A percentile compares a stretch with the other conserved stretches of the same genome.
Conservation (phyloP, 2,888 invertebrate species). For the Venusia cambrica region DNA sequence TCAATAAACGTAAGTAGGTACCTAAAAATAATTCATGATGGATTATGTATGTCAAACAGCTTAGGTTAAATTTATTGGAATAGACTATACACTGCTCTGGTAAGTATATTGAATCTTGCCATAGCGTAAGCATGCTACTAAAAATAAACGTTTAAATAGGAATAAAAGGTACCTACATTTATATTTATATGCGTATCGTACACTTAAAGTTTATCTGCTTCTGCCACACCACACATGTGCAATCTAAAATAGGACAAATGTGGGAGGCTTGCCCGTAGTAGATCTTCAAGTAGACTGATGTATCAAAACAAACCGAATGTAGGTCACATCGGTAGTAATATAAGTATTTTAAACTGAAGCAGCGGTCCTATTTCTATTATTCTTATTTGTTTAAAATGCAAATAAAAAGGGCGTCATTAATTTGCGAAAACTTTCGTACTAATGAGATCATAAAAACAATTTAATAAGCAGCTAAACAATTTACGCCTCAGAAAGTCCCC, state of each 20-base stretch:
- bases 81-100: too few species aligned
- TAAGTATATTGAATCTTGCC: too few species aligned
- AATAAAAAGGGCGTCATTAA: slow-evolving; percentile 4
- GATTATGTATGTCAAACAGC: too few species aligned
- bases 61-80: too few species aligned
- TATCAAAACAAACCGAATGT: slow-evolving; percentile 64
- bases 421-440: slow-evolving; percentile 6
- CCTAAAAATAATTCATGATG: too few species aligned
- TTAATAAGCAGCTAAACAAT: slow-evolving; percentile 60
- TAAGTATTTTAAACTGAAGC: not conserved
- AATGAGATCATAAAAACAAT: slow-evolving; percentile 37
- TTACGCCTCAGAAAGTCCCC: slow-evolving; percentile 31
- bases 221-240: slow-evolving; percentile 52
- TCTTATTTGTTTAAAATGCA: slow-evolving; percentile 8
- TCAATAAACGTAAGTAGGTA: too few species aligned
- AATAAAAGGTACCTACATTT: too few species aligned
- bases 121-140: too few species aligned
- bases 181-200: too few species aligned
- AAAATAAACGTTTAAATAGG: too few species aligned
- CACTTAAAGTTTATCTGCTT: slow-evolving; percentile 45
- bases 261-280: slow-evolving; percentile 59
- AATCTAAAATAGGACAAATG: slow-evolving; percentile 68
- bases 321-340: slow-evolving; percentile 41
- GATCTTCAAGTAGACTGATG: slow-evolving; percentile 35
- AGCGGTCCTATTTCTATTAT: not conserved